These are phyloP conservation scores for Ceratina japonica DNA, from an alignment of 1,140 invertebrate genomes.

Conservation along the genomic window DNA sequence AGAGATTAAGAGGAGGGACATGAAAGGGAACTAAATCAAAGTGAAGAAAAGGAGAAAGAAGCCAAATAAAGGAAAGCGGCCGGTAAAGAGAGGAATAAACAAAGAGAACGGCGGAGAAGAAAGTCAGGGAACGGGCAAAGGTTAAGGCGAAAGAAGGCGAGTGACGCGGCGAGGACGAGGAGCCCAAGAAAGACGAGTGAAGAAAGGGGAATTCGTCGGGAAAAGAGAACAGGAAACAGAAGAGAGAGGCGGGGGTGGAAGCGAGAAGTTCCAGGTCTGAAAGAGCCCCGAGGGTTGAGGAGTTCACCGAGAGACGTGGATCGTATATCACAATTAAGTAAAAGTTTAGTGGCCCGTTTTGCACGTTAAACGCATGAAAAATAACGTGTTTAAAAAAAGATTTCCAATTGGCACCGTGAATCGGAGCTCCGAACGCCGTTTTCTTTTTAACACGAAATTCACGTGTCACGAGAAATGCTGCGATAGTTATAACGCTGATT, in stretches of 20 bases:
- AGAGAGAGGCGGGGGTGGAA: background rate
- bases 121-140: background rate
- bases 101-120: background rate
- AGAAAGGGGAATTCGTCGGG: background rate
- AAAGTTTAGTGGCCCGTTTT: conserved; percentile 30
- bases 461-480: background rate
- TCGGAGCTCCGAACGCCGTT: background rate
- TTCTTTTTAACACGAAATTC: background rate
- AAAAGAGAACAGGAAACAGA: background rate
- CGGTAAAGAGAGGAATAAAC: background rate
- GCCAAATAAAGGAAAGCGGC: background rate
- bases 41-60: background rate
- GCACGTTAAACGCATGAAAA: conserved; percentile 13
- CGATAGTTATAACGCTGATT: background rate
- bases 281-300: background rate
- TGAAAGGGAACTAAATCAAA: background rate
- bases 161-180: background rate
- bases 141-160: background rate
- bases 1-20: background rate
- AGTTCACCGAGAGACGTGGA: background rate
- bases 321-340: conserved; percentile 32
- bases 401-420: background rate
- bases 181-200: background rate
- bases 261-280: background rate
- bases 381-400: background rate